Evolutionary conservation across 2,113 vertebrate genomes (phyloP).

Genomic region (Anhinga anhinga): DNA sequence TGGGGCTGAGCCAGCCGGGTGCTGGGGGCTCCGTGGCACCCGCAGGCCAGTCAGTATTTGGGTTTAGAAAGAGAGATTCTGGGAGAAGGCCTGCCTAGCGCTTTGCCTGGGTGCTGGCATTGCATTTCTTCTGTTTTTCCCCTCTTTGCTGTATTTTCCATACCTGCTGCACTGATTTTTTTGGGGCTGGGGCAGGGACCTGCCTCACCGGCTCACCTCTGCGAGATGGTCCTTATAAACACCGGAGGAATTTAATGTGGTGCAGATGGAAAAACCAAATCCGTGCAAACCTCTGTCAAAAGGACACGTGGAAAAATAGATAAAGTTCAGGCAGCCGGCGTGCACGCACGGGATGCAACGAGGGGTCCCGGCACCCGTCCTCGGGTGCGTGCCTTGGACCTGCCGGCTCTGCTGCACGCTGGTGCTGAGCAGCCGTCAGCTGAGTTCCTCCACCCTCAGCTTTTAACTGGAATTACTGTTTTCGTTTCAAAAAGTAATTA

Average conservation of each 20-base stretch:
- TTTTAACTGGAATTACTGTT: slow-evolving; percentile 53
- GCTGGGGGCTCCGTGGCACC: not conserved
- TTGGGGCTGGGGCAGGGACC: not conserved
- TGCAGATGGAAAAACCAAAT: not conserved
- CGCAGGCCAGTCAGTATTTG: fast-evolving
- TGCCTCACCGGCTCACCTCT: fast-evolving
- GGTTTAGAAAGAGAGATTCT: not conserved
- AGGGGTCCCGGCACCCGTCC: not conserved
- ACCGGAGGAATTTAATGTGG: fast-evolving
- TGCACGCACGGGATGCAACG: fast-evolving
- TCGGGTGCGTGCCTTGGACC: not conserved
- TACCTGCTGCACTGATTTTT: fast-evolving
- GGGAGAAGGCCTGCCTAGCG: fast-evolving
- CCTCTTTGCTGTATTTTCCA: not conserved
- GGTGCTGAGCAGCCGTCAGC: not conserved
- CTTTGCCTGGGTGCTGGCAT: not conserved
- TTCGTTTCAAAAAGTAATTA: slow-evolving; percentile 52
- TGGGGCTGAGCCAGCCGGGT: not conserved
- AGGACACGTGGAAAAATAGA: fast-evolving
- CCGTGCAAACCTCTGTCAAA: not conserved
- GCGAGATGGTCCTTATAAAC: not conserved
- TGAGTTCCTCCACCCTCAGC: not conserved
- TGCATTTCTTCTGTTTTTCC: fast-evolving
- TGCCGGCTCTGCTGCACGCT: not conserved
- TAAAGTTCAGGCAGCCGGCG: fast-evolving